Base-by-base conservation (phyloP, 2,797 vertebrate species). In the Spheniscus humboldti region DNA sequence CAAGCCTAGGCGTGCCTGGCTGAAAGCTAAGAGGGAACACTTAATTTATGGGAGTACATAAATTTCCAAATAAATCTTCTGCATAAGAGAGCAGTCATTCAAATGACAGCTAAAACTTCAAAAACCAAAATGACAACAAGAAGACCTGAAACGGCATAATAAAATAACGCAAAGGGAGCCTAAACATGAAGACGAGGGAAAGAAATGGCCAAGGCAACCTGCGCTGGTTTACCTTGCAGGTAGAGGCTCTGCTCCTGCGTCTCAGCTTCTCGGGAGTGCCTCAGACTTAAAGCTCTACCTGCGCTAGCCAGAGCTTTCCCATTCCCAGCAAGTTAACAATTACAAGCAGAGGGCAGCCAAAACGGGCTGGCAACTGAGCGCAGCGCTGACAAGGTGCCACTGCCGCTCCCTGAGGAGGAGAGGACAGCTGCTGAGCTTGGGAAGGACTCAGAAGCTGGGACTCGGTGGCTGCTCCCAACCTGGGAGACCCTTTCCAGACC, bases 251-350 rank as follows among this genome's bases (percentile, higher is more conserved):
- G 25, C 43, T 88, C 80, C 73, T 50, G 15, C 3, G 22, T 81
- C 95, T 92, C 16, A 3, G 63, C 27, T 88, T 88, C 90, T 87
- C 4, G 9, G 57, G 79, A 91, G 64, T 79, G 41, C 60, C 52
- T 68, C 74, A 41, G 89, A 94, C 96, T 97, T 95, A 94, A 95
- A 97, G 85, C 71, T 96, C 96, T 96, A 92, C 97, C 90, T 22
- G 37, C 23, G 30, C 56, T 48, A 96, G 96, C 94, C 80, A 86
- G 97, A 97, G 90, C 82, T 97, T 97, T 97, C 76, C 78, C 95
- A 94, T 96, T 97, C 96, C 97, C 95, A 90, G 95, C 82, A 88
- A 94, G 97, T 97, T 97, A 98, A 98, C 97, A 93, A 97, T 97
- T 97, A 97, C 86, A 96, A 94, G 81, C 72, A 78, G 83, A 97